phyloP scores from a whole-genome alignment of 2,888 invertebrate genomes.

The Aspidiotus rigidus region DNA sequence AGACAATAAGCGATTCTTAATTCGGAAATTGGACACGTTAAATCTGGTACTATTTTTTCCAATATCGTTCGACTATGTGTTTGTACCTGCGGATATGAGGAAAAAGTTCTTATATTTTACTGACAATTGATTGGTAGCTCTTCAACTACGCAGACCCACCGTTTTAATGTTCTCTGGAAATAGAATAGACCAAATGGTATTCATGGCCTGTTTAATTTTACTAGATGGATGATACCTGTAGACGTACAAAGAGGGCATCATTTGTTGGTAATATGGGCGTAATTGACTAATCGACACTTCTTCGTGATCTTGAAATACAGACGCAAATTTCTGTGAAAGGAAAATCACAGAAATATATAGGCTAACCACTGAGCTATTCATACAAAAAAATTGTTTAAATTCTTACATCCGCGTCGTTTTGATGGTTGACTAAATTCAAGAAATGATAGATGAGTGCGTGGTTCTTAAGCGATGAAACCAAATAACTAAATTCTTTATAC shows the following conservation, averaged over 20 bases:
- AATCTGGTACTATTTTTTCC: slow-evolving; percentile 16
- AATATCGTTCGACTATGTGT: slow-evolving; percentile 17
- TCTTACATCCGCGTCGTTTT: slow-evolving; percentile 43
- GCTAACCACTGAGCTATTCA: neutral
- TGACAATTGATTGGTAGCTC: neutral
- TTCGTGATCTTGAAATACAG: slow-evolving; percentile 23
- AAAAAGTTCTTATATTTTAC: neutral
- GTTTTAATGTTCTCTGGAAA: slow-evolving; percentile 79
- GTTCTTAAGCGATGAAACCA: slow-evolving; percentile 74
- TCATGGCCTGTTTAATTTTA: slow-evolving; percentile 85
- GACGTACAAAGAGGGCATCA: slow-evolving; percentile 52
- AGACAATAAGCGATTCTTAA: slow-evolving; percentile 27
- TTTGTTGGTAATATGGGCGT: slow-evolving; percentile 67
- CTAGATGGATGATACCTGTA: slow-evolving; percentile 89
- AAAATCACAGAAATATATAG: slow-evolving; percentile 50
- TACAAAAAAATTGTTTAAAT: neutral
- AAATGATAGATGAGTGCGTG: slow-evolving; percentile 93
- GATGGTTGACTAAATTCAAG: slow-evolving; percentile 90
- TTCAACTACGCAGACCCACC: slow-evolving; percentile 61
- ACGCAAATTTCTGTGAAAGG: slow-evolving; percentile 50
- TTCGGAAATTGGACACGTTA: slow-evolving; percentile 18
- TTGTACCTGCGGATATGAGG: neutral
- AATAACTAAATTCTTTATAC: slow-evolving; percentile 80
- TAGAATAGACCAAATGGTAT: slow-evolving; percentile 83
- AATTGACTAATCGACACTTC: slow-evolving; percentile 49